Evolutionary conservation across 2,113 vertebrate species (phyloP).

Genomic region (Steatornis caripensis): DNA sequence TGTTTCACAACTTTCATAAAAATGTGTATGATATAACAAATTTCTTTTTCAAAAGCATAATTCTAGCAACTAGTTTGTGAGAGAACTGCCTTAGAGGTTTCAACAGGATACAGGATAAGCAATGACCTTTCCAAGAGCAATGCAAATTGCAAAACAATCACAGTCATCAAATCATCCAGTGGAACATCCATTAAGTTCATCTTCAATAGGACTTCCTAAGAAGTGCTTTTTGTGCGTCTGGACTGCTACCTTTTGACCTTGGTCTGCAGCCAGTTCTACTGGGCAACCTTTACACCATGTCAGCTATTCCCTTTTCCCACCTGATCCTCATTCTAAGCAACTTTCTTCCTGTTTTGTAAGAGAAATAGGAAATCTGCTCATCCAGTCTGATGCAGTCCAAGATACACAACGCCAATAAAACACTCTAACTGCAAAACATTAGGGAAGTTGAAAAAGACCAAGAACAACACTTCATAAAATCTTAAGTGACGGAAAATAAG

Average conservation of each 20-base stretch:
- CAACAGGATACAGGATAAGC: slow-evolving; percentile 32
- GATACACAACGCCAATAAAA: not conserved
- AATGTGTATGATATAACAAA: not conserved
- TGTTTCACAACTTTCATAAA: not conserved
- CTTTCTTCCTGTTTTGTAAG: slow-evolving; percentile 56
- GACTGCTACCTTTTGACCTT: slow-evolving; percentile 32
- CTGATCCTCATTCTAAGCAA: slow-evolving; percentile 13
- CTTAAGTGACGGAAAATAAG: not conserved
- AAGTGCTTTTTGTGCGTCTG: slow-evolving; percentile 10
- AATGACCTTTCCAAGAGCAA: slow-evolving; percentile 55
- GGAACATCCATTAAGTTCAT: slow-evolving; percentile 20
- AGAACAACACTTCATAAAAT: not conserved
- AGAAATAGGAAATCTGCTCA: not conserved
- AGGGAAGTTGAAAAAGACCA: not conserved
- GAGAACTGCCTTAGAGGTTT: not conserved
- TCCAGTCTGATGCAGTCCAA: not conserved
- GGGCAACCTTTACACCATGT: slow-evolving; percentile 2
- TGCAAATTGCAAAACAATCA: slow-evolving; percentile 29
- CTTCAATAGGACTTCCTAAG: slow-evolving; percentile 41
- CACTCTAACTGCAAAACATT: not conserved
- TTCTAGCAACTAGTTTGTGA: not conserved
- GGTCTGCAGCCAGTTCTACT: not conserved
- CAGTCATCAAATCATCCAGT: not conserved
- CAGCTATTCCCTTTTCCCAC: slow-evolving; percentile 36
- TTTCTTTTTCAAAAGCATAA: not conserved